phyloP scores from a whole-genome alignment of 2,888 invertebrate species.

The Yponomeuta evonymella region DNA sequence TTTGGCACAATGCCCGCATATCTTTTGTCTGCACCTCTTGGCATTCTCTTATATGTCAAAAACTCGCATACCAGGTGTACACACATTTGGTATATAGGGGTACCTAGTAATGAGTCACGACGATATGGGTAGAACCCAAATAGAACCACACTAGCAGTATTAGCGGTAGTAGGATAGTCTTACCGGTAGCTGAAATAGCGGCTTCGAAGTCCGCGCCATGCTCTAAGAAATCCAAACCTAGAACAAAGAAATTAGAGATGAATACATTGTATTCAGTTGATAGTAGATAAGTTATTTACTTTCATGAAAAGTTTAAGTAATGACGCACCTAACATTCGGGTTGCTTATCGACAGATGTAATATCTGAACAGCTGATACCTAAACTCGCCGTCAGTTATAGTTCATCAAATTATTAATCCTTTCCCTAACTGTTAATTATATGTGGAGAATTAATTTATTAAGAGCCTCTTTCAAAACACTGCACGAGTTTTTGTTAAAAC shows the following conservation, averaged over 20 bases:
- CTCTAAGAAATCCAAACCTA: conserved; percentile 84
- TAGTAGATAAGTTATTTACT: not conserved
- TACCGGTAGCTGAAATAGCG: conserved; percentile 82
- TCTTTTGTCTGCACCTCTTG: too few species aligned
- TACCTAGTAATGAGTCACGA: too few species aligned
- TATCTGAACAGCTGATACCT: not conserved
- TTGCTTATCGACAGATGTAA: not conserved
- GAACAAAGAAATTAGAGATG: conserved; percentile 26
- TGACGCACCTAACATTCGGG: not conserved
- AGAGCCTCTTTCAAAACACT: not conserved
- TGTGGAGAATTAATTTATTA: not conserved
- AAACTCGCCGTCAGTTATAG: not conserved
- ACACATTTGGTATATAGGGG: too few species aligned
- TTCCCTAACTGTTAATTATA: not conserved
- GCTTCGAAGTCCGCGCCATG: conserved; percentile 85
- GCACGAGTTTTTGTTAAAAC: not conserved
- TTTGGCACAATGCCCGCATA: not conserved
- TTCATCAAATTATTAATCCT: not conserved
- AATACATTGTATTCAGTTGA: not conserved
- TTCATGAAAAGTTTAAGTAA: not conserved
- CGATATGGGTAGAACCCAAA: too few species aligned
- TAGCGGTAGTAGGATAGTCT: conserved; percentile 29
- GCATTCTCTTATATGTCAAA: too few species aligned
- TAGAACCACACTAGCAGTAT: too few species aligned
- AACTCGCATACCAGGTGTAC: too few species aligned